These are phyloP conservation scores for Rapana venosa DNA, from an alignment of 2,888 invertebrate genomes.

Conservation along the genomic window DNA sequence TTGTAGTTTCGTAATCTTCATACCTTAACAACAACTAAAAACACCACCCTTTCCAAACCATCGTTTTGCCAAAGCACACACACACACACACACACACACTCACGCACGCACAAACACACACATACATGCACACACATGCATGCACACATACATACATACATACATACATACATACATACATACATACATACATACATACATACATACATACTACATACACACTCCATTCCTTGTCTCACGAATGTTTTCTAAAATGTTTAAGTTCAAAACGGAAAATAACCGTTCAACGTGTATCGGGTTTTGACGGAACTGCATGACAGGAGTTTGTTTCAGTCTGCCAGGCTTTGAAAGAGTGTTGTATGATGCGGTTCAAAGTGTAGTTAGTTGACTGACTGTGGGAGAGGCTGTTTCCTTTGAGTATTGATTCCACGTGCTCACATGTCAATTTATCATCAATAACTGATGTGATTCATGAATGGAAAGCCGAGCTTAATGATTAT, in stretches of 20 bases:
- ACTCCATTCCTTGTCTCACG: not conserved
- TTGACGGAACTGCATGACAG: not conserved
- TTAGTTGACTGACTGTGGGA: not conserved
- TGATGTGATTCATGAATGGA: too few relatives aligned
- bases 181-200: not conserved
- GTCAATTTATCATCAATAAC: too few relatives aligned
- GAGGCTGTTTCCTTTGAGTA: too few relatives aligned
- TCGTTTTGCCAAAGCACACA: not conserved
- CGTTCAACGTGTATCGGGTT: not conserved
- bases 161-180: not conserved
- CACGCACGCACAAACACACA: not conserved
- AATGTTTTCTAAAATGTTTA: not conserved
- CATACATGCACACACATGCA: not conserved
- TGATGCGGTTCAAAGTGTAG: not conserved
- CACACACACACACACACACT: not conserved
- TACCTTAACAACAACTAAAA: not conserved
- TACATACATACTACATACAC: not conserved
- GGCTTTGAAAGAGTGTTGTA: not conserved
- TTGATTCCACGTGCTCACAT: too few relatives aligned
- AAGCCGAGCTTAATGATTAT: too few relatives aligned
- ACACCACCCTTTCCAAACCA: not conserved
- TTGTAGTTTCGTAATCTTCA: not conserved
- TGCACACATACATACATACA: not conserved
- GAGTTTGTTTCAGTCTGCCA: too few relatives aligned
- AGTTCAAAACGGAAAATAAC: not conserved